Evolutionary conservation across 1,140 invertebrate genomes (phyloP).

Genomic region (Telenomus remus): DNA sequence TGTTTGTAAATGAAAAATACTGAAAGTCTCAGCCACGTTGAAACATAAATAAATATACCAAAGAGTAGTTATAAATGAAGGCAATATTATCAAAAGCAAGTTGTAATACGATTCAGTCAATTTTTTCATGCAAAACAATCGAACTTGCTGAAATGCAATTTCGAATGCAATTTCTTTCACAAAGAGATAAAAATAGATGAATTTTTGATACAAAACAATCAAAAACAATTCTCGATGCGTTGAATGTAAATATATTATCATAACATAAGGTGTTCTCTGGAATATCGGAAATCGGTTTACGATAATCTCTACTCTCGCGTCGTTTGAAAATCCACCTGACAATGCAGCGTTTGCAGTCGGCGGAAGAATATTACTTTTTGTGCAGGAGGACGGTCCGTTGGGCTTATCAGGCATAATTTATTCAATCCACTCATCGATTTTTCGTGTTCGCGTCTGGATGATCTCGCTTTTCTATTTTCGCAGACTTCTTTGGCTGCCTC

Average conservation of each 20-base stretch:
- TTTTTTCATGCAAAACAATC: too few species aligned
- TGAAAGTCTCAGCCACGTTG: too few species aligned
- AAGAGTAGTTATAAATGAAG: too few species aligned
- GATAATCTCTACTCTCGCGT: constrained; percentile 45
- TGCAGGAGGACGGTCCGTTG: constrained; percentile 46
- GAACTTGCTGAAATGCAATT: too few species aligned
- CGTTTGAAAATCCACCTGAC: constrained; percentile 47
- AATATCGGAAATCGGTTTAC: constrained; percentile 54
- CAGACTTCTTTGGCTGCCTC: constrained; percentile 20
- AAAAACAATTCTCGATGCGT: constrained; percentile 35
- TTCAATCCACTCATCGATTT: constrained; percentile 57
- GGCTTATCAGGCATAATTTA: constrained; percentile 56
- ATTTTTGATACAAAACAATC: constrained; percentile 5
- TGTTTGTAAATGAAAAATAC: too few species aligned
- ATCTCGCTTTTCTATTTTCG: constrained; percentile 33
- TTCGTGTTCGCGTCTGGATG: constrained; percentile 48
- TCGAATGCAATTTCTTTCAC: too few species aligned
- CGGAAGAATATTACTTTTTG: constrained; percentile 52
- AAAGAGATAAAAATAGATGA: too few species aligned
- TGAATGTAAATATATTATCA: constrained; percentile 48
- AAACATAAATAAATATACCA: too few species aligned
- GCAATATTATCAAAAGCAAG: too few species aligned
- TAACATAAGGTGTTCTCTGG: constrained; percentile 33
- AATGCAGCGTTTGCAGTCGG: constrained; percentile 39
- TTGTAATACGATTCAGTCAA: too few species aligned